A percentile compares a stretch with the other conserved stretches of the same genome.
Evolutionary conservation across 1,140 invertebrate genomes (phyloP).

Genomic region (Limonius californicus): DNA sequence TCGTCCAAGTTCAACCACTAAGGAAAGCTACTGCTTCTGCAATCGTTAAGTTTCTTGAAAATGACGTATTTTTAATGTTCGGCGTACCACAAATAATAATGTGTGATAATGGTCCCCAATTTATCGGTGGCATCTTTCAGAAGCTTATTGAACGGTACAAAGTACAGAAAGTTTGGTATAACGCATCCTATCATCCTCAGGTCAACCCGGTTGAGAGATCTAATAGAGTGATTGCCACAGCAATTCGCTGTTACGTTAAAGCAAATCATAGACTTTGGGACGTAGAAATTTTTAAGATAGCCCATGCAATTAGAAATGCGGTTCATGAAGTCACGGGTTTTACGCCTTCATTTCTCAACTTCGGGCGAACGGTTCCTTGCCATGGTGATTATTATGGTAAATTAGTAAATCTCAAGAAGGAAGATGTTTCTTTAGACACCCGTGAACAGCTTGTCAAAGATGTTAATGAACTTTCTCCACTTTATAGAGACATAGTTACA

Average conservation of each 20-base stretch:
- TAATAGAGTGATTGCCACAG: background rate
- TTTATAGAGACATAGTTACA: background rate
- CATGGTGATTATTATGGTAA: background rate
- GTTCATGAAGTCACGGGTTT: constrained; percentile 14
- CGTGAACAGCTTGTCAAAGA: too few species aligned
- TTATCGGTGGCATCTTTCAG: background rate
- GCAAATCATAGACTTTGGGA: too few species aligned
- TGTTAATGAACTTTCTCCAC: background rate
- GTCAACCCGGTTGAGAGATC: constrained; percentile 8
- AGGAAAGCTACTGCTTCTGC: too few species aligned
- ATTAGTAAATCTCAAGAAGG: too few species aligned
- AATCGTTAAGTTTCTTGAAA: constrained; percentile 16
- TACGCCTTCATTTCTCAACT: constrained; percentile 18
- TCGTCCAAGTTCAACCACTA: constrained; percentile 18
- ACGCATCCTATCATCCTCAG: constrained; percentile 16
- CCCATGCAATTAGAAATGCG: background rate
- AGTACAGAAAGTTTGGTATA: constrained; percentile 22
- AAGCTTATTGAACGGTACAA: constrained; percentile 12
- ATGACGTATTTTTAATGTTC: constrained; percentile 19
- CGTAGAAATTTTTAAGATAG: too few species aligned
- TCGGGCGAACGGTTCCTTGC: constrained; percentile 11
- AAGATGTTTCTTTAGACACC: too few species aligned
- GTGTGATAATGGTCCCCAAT: constrained; percentile 22
- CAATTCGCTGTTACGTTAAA: background rate
- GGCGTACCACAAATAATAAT: constrained; percentile 20